Percentiles rank a stretch among this genome's conserved stretches.
phyloP scores from a whole-genome alignment of 2,797 vertebrate genomes.

The Emydoidea blandingii region DNA sequence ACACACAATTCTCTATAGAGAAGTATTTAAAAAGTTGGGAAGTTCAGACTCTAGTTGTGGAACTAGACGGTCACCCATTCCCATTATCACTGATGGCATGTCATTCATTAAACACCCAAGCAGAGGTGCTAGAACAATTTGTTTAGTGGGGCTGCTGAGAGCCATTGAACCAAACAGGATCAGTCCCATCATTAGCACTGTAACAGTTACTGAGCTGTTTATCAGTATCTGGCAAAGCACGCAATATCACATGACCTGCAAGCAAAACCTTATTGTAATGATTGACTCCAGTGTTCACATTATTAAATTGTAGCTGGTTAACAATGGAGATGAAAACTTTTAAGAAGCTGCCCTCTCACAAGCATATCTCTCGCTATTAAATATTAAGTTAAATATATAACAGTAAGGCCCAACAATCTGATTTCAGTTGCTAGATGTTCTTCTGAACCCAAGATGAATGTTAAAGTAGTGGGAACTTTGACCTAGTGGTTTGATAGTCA shows the following conservation, averaged over 20 bases:
- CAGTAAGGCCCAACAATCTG: conserved; percentile 33
- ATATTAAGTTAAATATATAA: neutral
- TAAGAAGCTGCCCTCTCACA: neutral
- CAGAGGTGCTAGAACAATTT: too few species aligned
- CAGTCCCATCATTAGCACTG: neutral
- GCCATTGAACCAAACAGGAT: neutral
- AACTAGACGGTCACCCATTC: neutral
- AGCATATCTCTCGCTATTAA: neutral
- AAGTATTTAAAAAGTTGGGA: neutral
- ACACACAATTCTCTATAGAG: neutral
- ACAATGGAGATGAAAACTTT: neutral
- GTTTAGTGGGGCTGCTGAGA: too few species aligned
- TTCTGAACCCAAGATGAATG: conserved; percentile 22
- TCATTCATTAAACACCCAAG: too few species aligned
- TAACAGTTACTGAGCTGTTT: neutral
- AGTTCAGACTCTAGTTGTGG: neutral
- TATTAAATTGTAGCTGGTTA: neutral
- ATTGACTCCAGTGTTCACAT: neutral
- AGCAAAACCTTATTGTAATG: neutral
- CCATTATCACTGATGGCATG: too few species aligned
- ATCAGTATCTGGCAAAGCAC: neutral
- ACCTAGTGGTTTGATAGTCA: conserved; percentile 8
- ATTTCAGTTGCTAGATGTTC: conserved; percentile 24
- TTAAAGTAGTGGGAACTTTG: conserved; percentile 15
- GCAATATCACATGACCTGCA: accelerated